Evolutionary conservation across 2,797 vertebrate species (phyloP), one percentile per base, ranked within the genome.

Genomic region (Syngnathus acus): DNA sequence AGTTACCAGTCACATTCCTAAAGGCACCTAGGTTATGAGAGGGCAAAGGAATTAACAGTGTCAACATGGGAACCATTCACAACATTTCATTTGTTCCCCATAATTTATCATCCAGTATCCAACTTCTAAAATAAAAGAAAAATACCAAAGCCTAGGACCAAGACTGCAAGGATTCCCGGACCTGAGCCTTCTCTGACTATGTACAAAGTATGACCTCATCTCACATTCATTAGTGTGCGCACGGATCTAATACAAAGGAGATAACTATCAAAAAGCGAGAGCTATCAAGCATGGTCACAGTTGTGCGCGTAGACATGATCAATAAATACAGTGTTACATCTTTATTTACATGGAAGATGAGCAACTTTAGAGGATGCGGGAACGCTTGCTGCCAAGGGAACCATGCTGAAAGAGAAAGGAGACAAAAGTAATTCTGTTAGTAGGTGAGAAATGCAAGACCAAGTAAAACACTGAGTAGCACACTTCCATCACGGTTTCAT

Each of bases 321-420:
- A 80, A 85, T 82, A 85, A 85, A 86, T 84, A 89, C 26, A 2
- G 26, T 32, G 3, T 79, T 83, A 84, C 82, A 88, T 83, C 65
- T 85, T 69, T 90, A 86, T 91, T 79, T 86, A 91, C 86, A 87
- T 1, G 3, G 60, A 57, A 2, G 63, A 37, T 64, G 62, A 48
- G 62, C 66, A 68, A 78, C 83, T 80, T 95, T 90, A 89, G 76
- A 95, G 93, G 72, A 96, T 91, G 84, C 94, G 93, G 81, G 89
- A 91, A 73, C 93, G 93, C 88, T 98, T 98, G 87, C 94, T 94
- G 88, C 91, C 93, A 84, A 97, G 88, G 19, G 95, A 98, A 72
- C 94, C 94, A 73, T 97, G 95, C 95, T 98, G 81, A 74, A 75
- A 83, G 16, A 71, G 55, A 68, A 73, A 64, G 63, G 16, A 58